phyloP scores from a whole-genome alignment of 1,140 invertebrate genomes.

The Chymomyza costata region DNA sequence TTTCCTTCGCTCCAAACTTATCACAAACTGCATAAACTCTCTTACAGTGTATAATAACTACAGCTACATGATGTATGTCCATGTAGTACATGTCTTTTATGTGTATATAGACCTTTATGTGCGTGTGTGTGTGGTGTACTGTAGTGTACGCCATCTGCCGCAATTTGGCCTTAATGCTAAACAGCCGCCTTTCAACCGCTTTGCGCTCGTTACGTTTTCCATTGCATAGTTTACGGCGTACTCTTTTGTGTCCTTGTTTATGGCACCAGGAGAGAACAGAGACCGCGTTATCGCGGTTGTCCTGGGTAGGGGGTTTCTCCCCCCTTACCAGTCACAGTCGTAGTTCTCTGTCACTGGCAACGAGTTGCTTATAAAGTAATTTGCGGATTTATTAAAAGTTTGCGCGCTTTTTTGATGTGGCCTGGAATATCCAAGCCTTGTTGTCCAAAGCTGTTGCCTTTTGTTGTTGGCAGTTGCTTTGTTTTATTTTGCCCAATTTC shows the following conservation, averaged over 20 bases:
- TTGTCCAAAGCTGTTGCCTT: too few relatives aligned
- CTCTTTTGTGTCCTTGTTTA: slow-evolving; percentile 37
- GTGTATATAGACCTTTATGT: slow-evolving; percentile 24
- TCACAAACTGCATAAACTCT: too few relatives aligned
- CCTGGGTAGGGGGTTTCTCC: too few relatives aligned
- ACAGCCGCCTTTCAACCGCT: slow-evolving; percentile 17
- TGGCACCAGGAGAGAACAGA: too few relatives aligned
- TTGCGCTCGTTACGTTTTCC: too few relatives aligned
- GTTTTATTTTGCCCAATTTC: neutral
- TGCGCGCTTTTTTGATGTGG: slow-evolving; percentile 35
- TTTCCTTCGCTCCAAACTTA: too few relatives aligned
- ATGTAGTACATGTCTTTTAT: too few relatives aligned
- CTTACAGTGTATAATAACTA: too few relatives aligned
- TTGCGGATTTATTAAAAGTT: slow-evolving; percentile 68
- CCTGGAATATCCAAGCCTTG: neutral
- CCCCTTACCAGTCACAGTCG: slow-evolving; percentile 17
- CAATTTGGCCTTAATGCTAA: slow-evolving; percentile 46
- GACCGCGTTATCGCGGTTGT: slow-evolving; percentile 10
- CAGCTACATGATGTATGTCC: slow-evolving; percentile 19
- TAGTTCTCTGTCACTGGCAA: slow-evolving; percentile 18
- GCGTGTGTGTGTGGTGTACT: slow-evolving; percentile 7
- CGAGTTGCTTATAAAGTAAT: slow-evolving; percentile 67
- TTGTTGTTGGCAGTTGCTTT: slow-evolving; percentile 18
- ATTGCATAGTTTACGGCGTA: slow-evolving; percentile 31
- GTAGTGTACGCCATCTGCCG: slow-evolving; percentile 29